Evolutionary conservation across 1,140 invertebrate species (phyloP).

Genomic region (Mizuhopecten yessoensis): DNA sequence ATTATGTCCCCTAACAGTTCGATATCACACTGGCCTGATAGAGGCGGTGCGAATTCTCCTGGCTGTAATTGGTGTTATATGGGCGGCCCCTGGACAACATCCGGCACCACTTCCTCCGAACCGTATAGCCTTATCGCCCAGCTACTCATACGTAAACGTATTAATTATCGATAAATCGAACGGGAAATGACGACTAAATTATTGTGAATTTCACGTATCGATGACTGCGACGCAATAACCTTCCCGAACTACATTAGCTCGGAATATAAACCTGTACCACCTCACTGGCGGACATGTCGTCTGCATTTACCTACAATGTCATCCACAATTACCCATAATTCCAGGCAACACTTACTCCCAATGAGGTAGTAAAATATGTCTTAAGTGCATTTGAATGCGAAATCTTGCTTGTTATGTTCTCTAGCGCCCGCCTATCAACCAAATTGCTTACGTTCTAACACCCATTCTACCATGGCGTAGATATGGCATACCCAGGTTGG

Average conservation of each 20-base stretch:
- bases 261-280: not conserved
- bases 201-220: slow-evolving; percentile 9
- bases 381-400: slow-evolving; percentile 38
- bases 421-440: not conserved
- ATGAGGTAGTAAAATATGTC: not conserved
- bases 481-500: not conserved
- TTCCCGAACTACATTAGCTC: not conserved
- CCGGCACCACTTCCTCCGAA: not conserved
- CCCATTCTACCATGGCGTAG: not conserved
- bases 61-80: not conserved
- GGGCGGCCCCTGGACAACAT: not conserved
- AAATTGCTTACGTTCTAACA: not conserved
- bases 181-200: not conserved
- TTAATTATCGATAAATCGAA: not conserved
- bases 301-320: not conserved
- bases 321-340: not conserved
- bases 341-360: not conserved
- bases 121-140: not conserved
- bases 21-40: not conserved
- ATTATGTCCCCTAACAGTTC: not conserved
- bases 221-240: not conserved
- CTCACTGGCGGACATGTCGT: not conserved
- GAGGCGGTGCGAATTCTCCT: not conserved
- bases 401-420: not conserved
- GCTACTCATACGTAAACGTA: not conserved